Conservation (phyloP, 2,888 invertebrate species). For the Drosophila niveifrons region DNA sequence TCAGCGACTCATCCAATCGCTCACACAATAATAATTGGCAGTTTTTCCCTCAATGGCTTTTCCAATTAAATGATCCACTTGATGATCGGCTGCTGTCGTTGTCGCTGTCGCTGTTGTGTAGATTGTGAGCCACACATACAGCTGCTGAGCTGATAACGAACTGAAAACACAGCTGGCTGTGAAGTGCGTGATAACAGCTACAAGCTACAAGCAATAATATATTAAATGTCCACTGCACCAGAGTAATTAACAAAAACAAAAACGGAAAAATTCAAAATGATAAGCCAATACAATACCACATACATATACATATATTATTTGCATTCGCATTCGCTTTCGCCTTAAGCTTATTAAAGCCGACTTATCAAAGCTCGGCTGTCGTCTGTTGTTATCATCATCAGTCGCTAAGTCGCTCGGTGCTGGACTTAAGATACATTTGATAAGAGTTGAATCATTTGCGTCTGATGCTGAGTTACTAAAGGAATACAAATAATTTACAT, state of each 20-base stretch:
- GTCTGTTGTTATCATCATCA: conserved; percentile 14
- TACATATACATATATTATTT: neutral
- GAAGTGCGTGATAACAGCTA: neutral
- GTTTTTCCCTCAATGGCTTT: neutral
- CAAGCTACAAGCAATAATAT: neutral
- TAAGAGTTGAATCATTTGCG: neutral
- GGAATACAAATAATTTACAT: too few relatives aligned
- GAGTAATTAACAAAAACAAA: conserved; percentile 40
- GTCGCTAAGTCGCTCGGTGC: neutral
- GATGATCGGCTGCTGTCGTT: neutral
- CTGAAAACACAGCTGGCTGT: neutral
- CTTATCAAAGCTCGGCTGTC: conserved; percentile 26
- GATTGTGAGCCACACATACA: neutral
- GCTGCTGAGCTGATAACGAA: neutral
- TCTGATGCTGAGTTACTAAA: neutral
- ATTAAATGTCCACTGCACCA: conserved; percentile 12
- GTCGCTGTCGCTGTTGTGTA: neutral
- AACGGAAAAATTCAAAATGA: conserved; percentile 34
- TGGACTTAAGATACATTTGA: neutral
- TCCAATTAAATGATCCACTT: neutral
- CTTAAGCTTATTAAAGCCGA: neutral
- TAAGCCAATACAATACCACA: conserved; percentile 18
- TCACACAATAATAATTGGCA: neutral
- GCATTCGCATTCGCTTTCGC: conserved; percentile 1
- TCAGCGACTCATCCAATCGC: neutral